A percentile compares a stretch with the other conserved stretches of the same genome.
Evolutionary conservation across 2,797 vertebrate genomes (phyloP).

Genomic region (Leuciscus waleckii): DNA sequence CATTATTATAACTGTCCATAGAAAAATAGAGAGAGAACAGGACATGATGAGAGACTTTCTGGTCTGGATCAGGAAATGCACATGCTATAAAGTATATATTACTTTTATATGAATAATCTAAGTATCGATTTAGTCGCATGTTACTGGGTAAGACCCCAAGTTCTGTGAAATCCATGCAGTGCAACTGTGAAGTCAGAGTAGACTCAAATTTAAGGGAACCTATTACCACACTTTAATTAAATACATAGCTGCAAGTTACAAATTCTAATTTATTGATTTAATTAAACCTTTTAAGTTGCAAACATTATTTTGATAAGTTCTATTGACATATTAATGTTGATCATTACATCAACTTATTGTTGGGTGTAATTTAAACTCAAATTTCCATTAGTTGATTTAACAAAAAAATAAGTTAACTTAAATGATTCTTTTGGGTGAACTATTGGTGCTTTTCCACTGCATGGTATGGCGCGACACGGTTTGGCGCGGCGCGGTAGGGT

Average conservation of each 20-base stretch:
- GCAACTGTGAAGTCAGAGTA: too few relatives aligned
- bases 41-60: not conserved
- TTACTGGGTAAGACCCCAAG: not conserved
- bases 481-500: accelerated
- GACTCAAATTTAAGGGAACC: not conserved
- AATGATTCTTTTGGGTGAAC: not conserved
- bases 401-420: not conserved
- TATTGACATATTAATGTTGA: not conserved
- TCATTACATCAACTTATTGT: not conserved
- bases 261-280: not conserved
- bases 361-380: not conserved
- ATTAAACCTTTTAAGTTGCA: not conserved
- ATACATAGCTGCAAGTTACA: not conserved
- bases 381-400: not conserved
- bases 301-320: not conserved
- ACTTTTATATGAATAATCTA: too few relatives aligned
- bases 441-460: too few relatives aligned
- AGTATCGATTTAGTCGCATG: too few relatives aligned
- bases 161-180: not conserved
- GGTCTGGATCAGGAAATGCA: not conserved
- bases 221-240: not conserved
- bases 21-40: not conserved
- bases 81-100: not conserved
- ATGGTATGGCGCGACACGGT: too few relatives aligned
- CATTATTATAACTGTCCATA: not conserved